Percentiles rank a stretch among this genome's conserved stretches.
These are phyloP conservation scores for Tenthredo livida DNA, from an alignment of 2,888 invertebrate species.

Conservation along the genomic window DNA sequence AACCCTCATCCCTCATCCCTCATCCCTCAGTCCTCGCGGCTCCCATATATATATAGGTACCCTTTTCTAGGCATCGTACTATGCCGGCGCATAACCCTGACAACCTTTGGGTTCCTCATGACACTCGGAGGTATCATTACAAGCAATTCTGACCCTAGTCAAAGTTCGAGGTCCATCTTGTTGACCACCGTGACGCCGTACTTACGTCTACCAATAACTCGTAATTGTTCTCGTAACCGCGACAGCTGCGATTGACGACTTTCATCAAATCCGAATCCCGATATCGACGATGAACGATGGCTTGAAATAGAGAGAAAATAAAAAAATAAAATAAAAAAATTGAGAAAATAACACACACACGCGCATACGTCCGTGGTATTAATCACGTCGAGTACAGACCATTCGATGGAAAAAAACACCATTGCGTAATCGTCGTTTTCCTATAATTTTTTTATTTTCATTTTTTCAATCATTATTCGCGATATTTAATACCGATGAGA, in stretches of 20 bases:
- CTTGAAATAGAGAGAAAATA: background rate
- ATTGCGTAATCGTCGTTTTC: background rate
- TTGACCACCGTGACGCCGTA: conserved; percentile 40
- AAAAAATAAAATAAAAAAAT: background rate
- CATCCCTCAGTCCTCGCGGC: background rate
- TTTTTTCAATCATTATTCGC: background rate
- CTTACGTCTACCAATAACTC: conserved; percentile 44
- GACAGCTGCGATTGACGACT: conserved; percentile 46
- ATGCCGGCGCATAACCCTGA: conserved; percentile 21
- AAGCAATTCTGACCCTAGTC: conserved; percentile 47
- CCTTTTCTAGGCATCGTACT: conserved; percentile 39
- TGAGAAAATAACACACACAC: background rate
- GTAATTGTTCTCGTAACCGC: conserved; percentile 33
- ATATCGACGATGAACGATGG: conserved; percentile 23
- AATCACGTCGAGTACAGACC: background rate
- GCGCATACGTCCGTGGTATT: background rate
- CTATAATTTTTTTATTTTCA: background rate
- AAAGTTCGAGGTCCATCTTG: conserved; percentile 49
- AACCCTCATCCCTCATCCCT: conserved; percentile 31
- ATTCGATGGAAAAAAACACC: background rate
- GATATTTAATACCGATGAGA: background rate
- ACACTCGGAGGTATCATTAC: conserved; percentile 50
- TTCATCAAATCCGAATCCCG: conserved; percentile 19
- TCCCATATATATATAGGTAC: background rate
- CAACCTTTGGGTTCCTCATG: conserved; percentile 48